Evolutionary conservation across 2,888 invertebrate genomes (phyloP).

Genomic region (Cheilosia urbana): DNA sequence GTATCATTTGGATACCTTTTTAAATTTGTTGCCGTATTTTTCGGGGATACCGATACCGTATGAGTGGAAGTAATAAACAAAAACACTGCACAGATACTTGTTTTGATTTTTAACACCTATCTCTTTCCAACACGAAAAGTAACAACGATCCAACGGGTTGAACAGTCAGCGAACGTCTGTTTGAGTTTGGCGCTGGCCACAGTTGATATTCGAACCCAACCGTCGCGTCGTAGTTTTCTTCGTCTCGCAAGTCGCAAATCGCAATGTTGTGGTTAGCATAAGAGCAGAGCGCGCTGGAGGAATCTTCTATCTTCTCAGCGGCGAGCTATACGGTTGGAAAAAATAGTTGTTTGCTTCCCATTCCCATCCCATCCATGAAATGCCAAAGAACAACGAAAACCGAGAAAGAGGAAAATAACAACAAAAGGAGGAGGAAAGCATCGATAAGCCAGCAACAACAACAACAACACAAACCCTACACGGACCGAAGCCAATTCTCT

Average conservation of each 20-base stretch:
- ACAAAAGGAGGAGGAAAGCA: slow-evolving; percentile 32
- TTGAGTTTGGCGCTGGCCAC: slow-evolving; percentile 57
- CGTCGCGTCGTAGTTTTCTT: slow-evolving; percentile 34
- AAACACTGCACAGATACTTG: slow-evolving; percentile 58
- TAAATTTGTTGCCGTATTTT: slow-evolving; percentile 41
- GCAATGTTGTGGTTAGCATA: slow-evolving; percentile 50
- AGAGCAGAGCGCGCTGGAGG: slow-evolving; percentile 40
- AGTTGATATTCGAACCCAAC: slow-evolving; percentile 70
- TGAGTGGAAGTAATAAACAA: slow-evolving; percentile 41
- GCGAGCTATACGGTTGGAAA: slow-evolving; percentile 17
- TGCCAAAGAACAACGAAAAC: slow-evolving; percentile 62
- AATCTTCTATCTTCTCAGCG: slow-evolving; percentile 52
- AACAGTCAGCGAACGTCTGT: slow-evolving; percentile 78
- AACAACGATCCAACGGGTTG: slow-evolving; percentile 75
- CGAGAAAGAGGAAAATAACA: slow-evolving; percentile 57
- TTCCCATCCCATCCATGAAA: slow-evolving; percentile 21
- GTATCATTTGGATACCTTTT: slow-evolving; percentile 35
- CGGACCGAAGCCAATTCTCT: slow-evolving; percentile 67
- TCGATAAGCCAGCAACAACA: slow-evolving; percentile 17
- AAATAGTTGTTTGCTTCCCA: slow-evolving; percentile 11
- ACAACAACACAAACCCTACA: slow-evolving; percentile 24
- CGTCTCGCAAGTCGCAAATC: neutral
- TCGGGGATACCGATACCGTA: slow-evolving; percentile 46
- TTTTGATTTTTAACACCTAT: slow-evolving; percentile 52
- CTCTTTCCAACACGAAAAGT: slow-evolving; percentile 58